Base-by-base conservation (phyloP, 2,797 vertebrate genomes). In the Emys orbicularis region DNA sequence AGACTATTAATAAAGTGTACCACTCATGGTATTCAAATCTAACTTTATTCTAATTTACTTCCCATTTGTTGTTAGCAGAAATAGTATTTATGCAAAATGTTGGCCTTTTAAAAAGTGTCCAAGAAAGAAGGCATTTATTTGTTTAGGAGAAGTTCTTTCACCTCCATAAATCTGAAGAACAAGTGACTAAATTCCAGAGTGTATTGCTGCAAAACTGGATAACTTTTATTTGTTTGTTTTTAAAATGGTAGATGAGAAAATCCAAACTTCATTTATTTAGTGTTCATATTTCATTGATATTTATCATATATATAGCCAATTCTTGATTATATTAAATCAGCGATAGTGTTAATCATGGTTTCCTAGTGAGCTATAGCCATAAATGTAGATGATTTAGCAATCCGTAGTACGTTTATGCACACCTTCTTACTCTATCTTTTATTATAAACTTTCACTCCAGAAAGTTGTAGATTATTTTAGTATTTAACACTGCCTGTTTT, bases 1-100 rank as follows among this genome's bases (percentile, higher is more conserved):
- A 0, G 1, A 1, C 12, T 3, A 21, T 4, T 41, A 16, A 61
- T 0, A n/a, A 47, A 54, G 5, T 49, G n/a, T 1, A 79, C 50
- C 11, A 91, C 68, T 2, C 18, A 1, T 25, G 84, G 79, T 31
- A 80, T 53, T 57, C 44, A 81, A 72, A 81, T 53, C 5, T 47
- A 61, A 50, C 9, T 72, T 57, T 89, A 3, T 77, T 94, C 83
- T 50, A 77, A 18, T 31, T 3, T 81, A 81, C 1, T 37, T 25
- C 19, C 59, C 2, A 2, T n/a, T 8, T 89, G 10, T 27, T 74
- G 31, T 12, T 79, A 79, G 72, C 15, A 53, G n/a, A 37, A n/a
- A 31, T 25, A 72, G 31, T 16, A 27, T 31, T 52, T 19, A 31
- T 74, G 68, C 21, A 77, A 79, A 50, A 80, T 57, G 31, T 57